Conservation (phyloP, 1,140 invertebrate species). For the Trissolcus basalis region DNA sequence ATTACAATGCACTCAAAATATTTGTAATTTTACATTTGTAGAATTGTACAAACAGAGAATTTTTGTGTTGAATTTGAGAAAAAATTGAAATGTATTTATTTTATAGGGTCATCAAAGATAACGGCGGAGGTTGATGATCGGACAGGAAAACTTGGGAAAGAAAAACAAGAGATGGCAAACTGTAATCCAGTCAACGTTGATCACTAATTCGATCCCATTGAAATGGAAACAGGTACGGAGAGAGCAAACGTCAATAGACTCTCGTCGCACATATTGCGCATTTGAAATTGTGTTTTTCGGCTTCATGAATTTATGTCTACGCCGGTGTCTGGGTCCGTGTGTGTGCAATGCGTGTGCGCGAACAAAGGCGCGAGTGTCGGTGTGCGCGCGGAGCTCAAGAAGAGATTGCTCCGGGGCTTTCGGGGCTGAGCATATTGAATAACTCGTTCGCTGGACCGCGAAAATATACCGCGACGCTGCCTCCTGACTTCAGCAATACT, state of each 20-base stretch:
- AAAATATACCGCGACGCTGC: constrained; percentile 72
- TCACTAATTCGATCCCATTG: constrained; percentile 58
- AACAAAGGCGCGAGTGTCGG: constrained; percentile 35
- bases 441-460: constrained; percentile 77
- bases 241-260: constrained; percentile 34
- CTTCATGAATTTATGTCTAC: not conserved
- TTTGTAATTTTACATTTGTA: too few relatives aligned
- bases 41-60: too few relatives aligned
- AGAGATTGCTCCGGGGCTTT: constrained; percentile 75
- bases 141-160: constrained; percentile 5
- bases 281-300: constrained; percentile 33
- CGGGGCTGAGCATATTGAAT: constrained; percentile 76
- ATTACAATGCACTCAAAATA: too few relatives aligned
- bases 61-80: too few relatives aligned
- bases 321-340: constrained; percentile 1
- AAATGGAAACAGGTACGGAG: constrained; percentile 51
- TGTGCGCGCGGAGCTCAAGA: constrained; percentile 17
- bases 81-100: too few relatives aligned
- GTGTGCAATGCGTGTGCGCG: constrained; percentile 1
- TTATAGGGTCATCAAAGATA: too few relatives aligned
- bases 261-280: constrained; percentile 36
- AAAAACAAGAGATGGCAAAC: constrained; percentile 24
- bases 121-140: too few relatives aligned
- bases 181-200: constrained; percentile 55
- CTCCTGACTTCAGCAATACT: constrained; percentile 50